Evolutionary conservation across 1,140 invertebrate species (phyloP), one percentile per base, ranked within the genome.

Genomic region (Tyrophagus putrescentiae): DNA sequence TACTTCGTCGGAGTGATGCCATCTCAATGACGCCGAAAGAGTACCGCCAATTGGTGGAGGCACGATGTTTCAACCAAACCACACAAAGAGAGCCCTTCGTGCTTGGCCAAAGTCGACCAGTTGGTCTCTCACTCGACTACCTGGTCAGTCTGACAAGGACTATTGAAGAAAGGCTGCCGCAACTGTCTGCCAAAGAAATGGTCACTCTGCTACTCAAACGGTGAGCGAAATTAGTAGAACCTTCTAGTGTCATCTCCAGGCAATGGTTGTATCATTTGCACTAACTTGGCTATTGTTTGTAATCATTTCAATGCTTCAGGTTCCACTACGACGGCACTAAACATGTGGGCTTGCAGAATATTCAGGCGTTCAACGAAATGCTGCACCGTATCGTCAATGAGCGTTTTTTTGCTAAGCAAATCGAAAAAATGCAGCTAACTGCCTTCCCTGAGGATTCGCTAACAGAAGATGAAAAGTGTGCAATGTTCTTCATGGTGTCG

Each of bases 381-480:
- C 3, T 4, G 21, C 57, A 42, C 6, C 34, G 57, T 2, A 4
- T 4, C 2, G 25, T 59, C 5, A 59, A 41, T 29, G 57, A 59
- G n/a, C 6, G 21, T 18, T 13, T 59, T 18, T 29, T 59, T 13
- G 7, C 9, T 16, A 23, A 52, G 3, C 2, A 11, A 21, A 3
- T 28, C 13, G 44, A 2, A 25, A 21, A 25, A 18, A 3, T 33
- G 6, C 23, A 58, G 16, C 27, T 44, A 57, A n/a, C 23, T 4
- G 3, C 11, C 16, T 61, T 61, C 27, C 33, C 57, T 3, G 60
- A 61, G 44, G 23, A 57, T 18, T 21, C 27, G 7, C 29, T 61
- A 1, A 61, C 31, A 11, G 50, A 61, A 39, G 58, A 61, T 42
- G 60, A 61, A 60, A 61, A 61, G 28, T 61, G 60, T 42, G 50